These are phyloP conservation scores for Onychorhynchus coronatus DNA, from an alignment of 2,113 vertebrate genomes.

Conservation along the genomic window DNA sequence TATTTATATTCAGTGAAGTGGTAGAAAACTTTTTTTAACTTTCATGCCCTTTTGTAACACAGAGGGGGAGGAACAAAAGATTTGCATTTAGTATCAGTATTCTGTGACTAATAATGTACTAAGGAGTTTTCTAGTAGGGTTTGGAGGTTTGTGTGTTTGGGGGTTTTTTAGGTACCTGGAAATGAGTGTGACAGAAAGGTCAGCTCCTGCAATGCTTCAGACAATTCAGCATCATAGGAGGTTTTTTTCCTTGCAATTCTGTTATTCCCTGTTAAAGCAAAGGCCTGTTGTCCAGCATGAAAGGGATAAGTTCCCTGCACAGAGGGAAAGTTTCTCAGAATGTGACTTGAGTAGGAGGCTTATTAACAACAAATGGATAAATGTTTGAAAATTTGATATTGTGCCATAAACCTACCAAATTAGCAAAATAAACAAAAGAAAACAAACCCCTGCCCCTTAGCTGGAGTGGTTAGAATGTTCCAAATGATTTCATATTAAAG, in stretches of 20 bases:
- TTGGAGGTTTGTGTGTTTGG: neutral
- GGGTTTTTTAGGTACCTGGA: neutral
- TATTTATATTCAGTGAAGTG: neutral
- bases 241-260: neutral
- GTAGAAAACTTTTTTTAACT: neutral
- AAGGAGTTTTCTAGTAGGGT: neutral
- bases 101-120: neutral
- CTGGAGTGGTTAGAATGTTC: neutral
- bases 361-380: neutral
- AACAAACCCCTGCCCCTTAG: neutral
- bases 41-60: neutral
- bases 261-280: neutral
- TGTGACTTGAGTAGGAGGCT: slow-evolving; percentile 8
- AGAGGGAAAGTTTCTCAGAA: neutral
- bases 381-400: neutral
- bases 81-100: neutral
- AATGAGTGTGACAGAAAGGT: neutral
- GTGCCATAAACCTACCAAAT: neutral
- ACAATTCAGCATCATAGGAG: neutral
- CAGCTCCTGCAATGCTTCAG: neutral
- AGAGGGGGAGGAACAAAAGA: neutral
- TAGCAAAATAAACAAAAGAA: neutral
- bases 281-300: neutral
- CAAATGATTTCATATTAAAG: neutral
- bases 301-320: neutral